Percentiles rank a stretch among this genome's conserved stretches.
These are phyloP conservation scores for Limnephilus marmoratus DNA, from an alignment of 2,888 invertebrate genomes.

Conservation along the genomic window DNA sequence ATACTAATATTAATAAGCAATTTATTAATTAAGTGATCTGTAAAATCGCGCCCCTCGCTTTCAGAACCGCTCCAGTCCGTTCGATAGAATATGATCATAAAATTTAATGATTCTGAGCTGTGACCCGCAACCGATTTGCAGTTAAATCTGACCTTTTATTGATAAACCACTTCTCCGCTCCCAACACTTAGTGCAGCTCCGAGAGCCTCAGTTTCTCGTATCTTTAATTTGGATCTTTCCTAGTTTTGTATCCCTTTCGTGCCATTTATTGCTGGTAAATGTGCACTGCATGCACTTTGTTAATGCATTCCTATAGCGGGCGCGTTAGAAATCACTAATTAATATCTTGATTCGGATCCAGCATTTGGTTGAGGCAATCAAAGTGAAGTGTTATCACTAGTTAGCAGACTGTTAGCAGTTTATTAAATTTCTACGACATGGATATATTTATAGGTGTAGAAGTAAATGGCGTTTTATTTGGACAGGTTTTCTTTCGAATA, in stretches of 20 bases:
- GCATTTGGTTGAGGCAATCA: background rate
- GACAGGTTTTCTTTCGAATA: background rate
- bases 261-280: constrained; percentile 1
- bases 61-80: background rate
- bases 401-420: background rate
- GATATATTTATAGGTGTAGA: background rate
- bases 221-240: constrained; percentile 49
- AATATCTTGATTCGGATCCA: background rate
- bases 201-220: background rate
- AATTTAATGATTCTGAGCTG: constrained; percentile 53
- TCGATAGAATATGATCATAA: constrained; percentile 53
- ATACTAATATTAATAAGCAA: background rate
- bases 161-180: constrained; percentile 58
- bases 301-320: constrained; percentile 10
- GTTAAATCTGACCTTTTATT: constrained; percentile 63
- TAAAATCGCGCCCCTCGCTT: background rate
- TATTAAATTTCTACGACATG: background rate
- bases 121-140: constrained; percentile 58
- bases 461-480: background rate
- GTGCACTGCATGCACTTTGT: background rate
- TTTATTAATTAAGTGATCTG: background rate
- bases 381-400: background rate
- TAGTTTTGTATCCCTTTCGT: constrained; percentile 33
- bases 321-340: constrained; percentile 24
- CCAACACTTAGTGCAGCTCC: constrained; percentile 31